These are phyloP conservation scores for Onchidella celtica DNA, from an alignment of 2,888 invertebrate genomes.

Conservation along the genomic window DNA sequence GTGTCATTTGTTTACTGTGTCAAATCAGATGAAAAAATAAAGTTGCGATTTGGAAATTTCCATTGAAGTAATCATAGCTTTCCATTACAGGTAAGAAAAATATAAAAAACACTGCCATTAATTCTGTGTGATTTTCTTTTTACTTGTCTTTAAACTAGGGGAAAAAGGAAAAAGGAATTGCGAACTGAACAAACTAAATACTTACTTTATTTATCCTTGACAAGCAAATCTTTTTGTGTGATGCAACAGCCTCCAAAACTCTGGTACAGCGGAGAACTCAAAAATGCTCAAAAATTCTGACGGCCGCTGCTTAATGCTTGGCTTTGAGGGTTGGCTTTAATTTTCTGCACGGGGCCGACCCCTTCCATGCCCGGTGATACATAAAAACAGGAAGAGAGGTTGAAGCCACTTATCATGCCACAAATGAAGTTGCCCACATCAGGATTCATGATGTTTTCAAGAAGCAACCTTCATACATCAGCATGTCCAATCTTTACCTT, in stretches of 20 bases:
- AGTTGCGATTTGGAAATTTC: no score
- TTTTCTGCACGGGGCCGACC: neutral
- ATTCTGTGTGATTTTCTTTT: neutral
- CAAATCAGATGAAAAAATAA: no score
- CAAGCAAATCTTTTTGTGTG: slow-evolving; percentile 45
- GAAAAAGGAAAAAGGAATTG: neutral
- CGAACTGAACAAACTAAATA: slow-evolving; percentile 46
- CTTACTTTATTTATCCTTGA: slow-evolving; percentile 41
- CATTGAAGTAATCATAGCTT: no score
- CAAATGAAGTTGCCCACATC: no score
- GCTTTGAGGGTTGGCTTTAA: slow-evolving; percentile 20
- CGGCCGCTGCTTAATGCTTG: slow-evolving; percentile 25
- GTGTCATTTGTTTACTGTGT: no score
- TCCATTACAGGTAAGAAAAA: neutral
- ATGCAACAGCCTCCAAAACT: slow-evolving; percentile 42
- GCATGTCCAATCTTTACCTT: no score
- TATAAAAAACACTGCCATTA: neutral
- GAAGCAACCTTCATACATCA: no score
- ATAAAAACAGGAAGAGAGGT: no score
- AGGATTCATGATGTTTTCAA: no score
- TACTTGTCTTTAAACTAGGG: neutral
- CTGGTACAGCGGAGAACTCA: slow-evolving; percentile 20
- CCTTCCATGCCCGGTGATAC: slow-evolving; percentile 13
- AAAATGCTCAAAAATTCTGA: slow-evolving; percentile 27
- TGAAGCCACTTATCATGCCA: no score